phyloP scores from a whole-genome alignment of 2,888 invertebrate genomes.

The Ophioninae sp. region DNA sequence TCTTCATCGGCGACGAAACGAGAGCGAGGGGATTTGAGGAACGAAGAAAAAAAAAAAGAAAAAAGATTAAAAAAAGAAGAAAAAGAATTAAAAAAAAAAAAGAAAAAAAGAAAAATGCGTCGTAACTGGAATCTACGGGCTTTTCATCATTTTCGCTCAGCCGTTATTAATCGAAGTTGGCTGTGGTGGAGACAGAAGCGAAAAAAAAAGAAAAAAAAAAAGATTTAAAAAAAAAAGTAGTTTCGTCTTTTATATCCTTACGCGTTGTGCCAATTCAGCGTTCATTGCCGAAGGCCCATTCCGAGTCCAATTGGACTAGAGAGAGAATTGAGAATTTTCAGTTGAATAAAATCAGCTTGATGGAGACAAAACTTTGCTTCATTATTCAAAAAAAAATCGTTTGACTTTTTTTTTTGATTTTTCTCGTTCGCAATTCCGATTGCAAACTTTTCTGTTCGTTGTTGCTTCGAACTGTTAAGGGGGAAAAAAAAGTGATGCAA shows the following conservation, averaged over 20 bases:
- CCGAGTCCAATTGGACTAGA: not conserved
- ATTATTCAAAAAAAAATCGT: slow-evolving; percentile 29
- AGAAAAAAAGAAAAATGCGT: slow-evolving; percentile 18
- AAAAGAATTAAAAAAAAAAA: not conserved
- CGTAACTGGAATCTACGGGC: slow-evolving; percentile 43
- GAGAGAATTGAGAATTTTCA: slow-evolving; percentile 27
- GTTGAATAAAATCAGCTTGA: slow-evolving; percentile 20
- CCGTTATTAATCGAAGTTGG: slow-evolving; percentile 54
- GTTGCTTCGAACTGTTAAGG: slow-evolving; percentile 17
- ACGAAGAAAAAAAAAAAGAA: not conserved
- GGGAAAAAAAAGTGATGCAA: not conserved
- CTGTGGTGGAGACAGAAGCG: slow-evolving; percentile 11
- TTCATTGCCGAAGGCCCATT: slow-evolving; percentile 36
- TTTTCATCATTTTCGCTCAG: slow-evolving; percentile 49
- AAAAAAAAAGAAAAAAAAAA: slow-evolving; percentile 27
- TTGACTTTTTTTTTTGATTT: not conserved
- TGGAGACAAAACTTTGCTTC: not conserved
- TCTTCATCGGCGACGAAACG: slow-evolving; percentile 27
- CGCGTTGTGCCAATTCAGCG: slow-evolving; percentile 32
- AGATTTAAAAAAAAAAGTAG: slow-evolving; percentile 32
- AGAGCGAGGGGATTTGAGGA: not conserved
- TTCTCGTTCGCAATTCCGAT: slow-evolving; percentile 7
- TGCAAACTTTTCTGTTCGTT: slow-evolving; percentile 44
- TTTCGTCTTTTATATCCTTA: slow-evolving; percentile 37
- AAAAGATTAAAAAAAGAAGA: not conserved